A percentile compares a stretch with the other conserved stretches of the same genome.
These are phyloP conservation scores for Halisarca cf. caerulea DNA, from an alignment of 37 sponge, comb jelly and placozoan genomes.

Conservation along the genomic window DNA sequence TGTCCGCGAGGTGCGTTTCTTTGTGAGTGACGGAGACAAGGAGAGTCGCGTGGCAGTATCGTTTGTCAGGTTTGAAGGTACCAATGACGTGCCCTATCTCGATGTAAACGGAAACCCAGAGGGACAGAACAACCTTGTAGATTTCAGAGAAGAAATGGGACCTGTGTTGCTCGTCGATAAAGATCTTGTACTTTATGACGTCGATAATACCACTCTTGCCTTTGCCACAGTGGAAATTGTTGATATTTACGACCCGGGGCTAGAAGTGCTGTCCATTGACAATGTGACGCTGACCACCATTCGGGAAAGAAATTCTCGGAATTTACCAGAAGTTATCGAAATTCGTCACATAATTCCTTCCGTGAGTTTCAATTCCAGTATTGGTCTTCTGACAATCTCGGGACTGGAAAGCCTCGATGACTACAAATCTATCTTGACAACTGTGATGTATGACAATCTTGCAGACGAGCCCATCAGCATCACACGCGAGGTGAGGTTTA, in stretches of 20 bases:
- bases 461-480: constrained; percentile 52
- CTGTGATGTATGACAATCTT: constrained; percentile 74
- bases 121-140: constrained; percentile 31
- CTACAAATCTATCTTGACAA: constrained; percentile 53
- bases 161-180: constrained; percentile 60
- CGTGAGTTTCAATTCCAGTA: constrained; percentile 48
- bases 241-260: constrained; percentile 36
- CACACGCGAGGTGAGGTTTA: constrained; percentile 48
- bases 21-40: constrained; percentile 65
- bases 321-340: constrained; percentile 45
- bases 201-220: constrained; percentile 74
- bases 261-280: constrained; percentile 61
- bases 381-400: constrained; percentile 41
- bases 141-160: constrained; percentile 73
- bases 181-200: constrained; percentile 51
- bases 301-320: constrained; percentile 22
- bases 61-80: constrained; percentile 61
- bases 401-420: constrained; percentile 79
- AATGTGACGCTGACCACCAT: constrained; percentile 33
- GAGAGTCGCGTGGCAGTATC: constrained; percentile 54
- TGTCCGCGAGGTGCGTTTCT: constrained; percentile 61
- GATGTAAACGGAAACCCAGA: constrained; percentile 64
- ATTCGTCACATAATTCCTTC: constrained; percentile 55
- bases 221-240: constrained; percentile 67
- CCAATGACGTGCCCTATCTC: constrained; percentile 75